phyloP scores from a whole-genome alignment of 2,888 invertebrate genomes.

The Tipula helvola region DNA sequence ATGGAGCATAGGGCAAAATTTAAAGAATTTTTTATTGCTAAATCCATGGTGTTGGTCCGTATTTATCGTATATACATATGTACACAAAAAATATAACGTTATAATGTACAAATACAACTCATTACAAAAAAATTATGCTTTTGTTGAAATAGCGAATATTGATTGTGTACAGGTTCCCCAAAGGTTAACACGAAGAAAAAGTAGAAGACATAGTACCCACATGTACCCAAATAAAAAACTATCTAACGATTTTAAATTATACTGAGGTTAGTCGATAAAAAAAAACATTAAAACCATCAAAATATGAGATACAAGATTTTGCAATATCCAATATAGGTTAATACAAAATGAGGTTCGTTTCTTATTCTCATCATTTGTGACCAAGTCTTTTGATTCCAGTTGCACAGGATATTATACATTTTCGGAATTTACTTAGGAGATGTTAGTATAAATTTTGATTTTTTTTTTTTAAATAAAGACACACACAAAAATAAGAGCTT shows the following conservation, averaged over 20 bases:
- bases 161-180: not conserved
- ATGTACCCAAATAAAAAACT: not conserved
- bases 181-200: not conserved
- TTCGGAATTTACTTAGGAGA: no score
- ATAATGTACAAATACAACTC: not conserved
- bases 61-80: not conserved
- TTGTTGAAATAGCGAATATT: not conserved
- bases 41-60: not conserved
- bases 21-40: not conserved
- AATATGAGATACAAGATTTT: not conserved
- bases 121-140: not conserved
- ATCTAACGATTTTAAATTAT: not conserved
- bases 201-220: not conserved
- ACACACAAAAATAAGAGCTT: not conserved
- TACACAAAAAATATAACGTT: not conserved
- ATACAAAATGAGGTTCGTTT: not conserved
- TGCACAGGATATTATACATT: not conserved
- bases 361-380: not conserved
- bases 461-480: no score
- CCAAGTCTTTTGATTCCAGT: not conserved
- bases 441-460: no score
- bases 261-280: not conserved
- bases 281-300: not conserved
- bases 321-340: not conserved
- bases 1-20: not conserved